Conservation (phyloP, 2,888 invertebrate species). For the Neelides folsomi region DNA sequence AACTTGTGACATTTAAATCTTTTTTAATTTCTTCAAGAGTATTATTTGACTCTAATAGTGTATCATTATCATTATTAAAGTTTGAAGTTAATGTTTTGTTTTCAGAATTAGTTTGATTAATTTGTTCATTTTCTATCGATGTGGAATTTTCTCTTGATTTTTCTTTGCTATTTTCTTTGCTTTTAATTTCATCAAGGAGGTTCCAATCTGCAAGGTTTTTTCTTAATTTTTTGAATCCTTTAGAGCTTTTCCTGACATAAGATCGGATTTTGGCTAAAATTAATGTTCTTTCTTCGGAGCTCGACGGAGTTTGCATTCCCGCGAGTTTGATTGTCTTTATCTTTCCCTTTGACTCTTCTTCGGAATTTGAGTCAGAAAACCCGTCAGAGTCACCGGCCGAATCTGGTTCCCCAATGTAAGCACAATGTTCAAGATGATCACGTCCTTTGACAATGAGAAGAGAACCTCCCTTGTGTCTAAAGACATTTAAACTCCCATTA, state of each 20-base stretch:
- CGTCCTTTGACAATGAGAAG: constrained; percentile 63
- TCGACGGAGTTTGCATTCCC: no score
- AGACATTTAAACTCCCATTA: background rate
- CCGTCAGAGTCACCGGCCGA: constrained; percentile 63
- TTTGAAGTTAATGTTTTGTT: background rate
- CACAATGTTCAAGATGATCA: constrained; percentile 61
- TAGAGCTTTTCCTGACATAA: constrained; percentile 21
- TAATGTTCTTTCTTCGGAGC: constrained; percentile 21
- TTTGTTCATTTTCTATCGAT: background rate
- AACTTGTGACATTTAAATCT: no score
- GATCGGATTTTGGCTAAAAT: constrained; percentile 25
- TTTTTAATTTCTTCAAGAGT: no score
- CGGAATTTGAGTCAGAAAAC: constrained; percentile 35
- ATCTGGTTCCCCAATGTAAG: constrained; percentile 60
- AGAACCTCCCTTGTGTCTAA: constrained; percentile 61
- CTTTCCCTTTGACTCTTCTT: constrained; percentile 5
- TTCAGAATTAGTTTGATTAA: background rate
- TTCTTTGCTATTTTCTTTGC: background rate
- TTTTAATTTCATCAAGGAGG: constrained; percentile 6
- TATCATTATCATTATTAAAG: background rate
- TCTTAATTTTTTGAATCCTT: constrained; percentile 20
- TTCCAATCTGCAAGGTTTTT: constrained; percentile 25
- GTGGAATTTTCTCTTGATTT: background rate
- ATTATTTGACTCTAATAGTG: background rate
- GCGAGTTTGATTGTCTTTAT: no score